Conservation (phyloP, 2,113 vertebrate genomes). For the Ancistrus triradiatus region DNA sequence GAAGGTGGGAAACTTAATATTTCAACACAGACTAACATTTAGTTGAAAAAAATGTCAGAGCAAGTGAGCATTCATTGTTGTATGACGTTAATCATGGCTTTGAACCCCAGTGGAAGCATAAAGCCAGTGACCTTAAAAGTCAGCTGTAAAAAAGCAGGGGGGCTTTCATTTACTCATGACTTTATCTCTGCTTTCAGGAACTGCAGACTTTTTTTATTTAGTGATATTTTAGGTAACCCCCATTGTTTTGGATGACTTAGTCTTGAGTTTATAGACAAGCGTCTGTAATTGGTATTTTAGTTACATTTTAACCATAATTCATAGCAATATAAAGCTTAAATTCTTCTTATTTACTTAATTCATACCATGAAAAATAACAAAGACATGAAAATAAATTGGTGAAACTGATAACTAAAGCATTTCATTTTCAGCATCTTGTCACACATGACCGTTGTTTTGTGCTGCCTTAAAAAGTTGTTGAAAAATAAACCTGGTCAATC, state of each 20-base stretch:
- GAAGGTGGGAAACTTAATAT: conserved; percentile 39
- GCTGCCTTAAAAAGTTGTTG: too few species aligned
- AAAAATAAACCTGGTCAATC: too few species aligned
- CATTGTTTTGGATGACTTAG: conserved; percentile 10
- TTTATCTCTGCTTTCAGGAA: conserved; percentile 19
- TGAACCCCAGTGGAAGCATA: conserved; percentile 33
- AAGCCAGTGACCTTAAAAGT: conserved; percentile 35
- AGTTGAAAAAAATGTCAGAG: conserved; percentile 36
- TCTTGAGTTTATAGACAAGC: neutral
- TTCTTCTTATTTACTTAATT: too few species aligned
- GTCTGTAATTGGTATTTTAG: too few species aligned
- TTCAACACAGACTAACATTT: conserved; percentile 43
- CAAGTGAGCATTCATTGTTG: conserved; percentile 42
- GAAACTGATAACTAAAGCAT: too few species aligned
- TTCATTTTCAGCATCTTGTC: too few species aligned
- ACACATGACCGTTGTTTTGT: too few species aligned
- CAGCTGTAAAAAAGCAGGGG: conserved; percentile 41
- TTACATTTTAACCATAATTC: too few species aligned
- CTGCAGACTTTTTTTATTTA: conserved; percentile 18
- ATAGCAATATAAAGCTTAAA: too few species aligned
- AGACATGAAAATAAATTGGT: too few species aligned
- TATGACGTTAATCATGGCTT: conserved; percentile 43
- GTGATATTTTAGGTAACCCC: conserved; percentile 23
- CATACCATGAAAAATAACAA: too few species aligned
- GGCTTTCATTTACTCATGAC: conserved; percentile 32